Base-by-base conservation (phyloP, 1,140 invertebrate genomes). In the Myzus persicae region DNA sequence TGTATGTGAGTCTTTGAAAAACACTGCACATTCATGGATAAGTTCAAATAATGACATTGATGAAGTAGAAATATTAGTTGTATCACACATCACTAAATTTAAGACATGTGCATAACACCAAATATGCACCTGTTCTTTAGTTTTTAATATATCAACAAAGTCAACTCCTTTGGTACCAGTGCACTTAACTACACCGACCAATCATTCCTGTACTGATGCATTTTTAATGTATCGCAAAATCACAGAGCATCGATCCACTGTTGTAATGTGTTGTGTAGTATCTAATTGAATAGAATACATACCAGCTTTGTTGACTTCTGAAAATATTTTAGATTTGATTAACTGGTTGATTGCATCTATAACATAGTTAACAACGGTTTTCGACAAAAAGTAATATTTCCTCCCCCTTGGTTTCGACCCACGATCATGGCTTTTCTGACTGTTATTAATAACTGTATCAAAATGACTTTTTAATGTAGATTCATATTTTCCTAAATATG, bases 281-380 rank as follows among this genome's bases (percentile, higher is more conserved):
- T 94, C 94, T 36, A 94, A 88, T 90, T 94, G 93, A 54, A 94
- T 59, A 89, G 88, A 93, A 90, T 91, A 94, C 42, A 94, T 94
- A 54, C 40, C 40, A 42, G 93, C 92, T 48, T 51, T 59, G 38
- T 90, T 54, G 8, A 90, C 54, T 90, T 90, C 88, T 51, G 46
- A 90, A 36, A 46, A 90, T 36, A 90, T 90, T 90, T 51, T 48
- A 36, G 46, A 51, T 51, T 51, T 51, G n/a, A 90, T 90, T 90
- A 90, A 51, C n/a, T 90, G 46, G n/a, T 9, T 48, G 5, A 90
- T 90, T 91, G 54, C 54, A 42, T 91, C 90, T 59, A 91, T 59
- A 42, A 76, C 38, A 67, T 91, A 54, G 42, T 91, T 91, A 91
- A 76, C 48, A 46, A 54, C 76, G 46, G 31, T 89, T 51, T 89